phyloP scores from a whole-genome alignment of 2,797 vertebrate species.

The Mallotus villosus region DNA sequence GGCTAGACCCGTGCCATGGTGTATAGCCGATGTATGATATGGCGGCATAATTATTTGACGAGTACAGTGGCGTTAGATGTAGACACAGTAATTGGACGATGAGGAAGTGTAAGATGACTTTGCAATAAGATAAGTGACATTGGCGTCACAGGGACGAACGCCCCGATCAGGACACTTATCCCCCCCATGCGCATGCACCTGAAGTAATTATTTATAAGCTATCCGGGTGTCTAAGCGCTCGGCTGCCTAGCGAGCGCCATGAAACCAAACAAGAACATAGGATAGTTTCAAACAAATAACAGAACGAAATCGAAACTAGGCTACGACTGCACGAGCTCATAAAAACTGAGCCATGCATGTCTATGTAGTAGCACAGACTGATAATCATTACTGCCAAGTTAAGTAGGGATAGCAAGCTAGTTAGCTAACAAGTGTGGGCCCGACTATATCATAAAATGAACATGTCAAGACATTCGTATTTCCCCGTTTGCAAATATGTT shows the following conservation, averaged over 20 bases:
- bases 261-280: neutral
- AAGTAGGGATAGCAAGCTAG: neutral
- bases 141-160: neutral
- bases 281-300: neutral
- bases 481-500: no score
- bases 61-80: no score
- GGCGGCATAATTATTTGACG: no score
- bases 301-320: no score
- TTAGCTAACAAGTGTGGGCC: no score
- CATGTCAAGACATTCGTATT: no score
- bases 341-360: neutral
- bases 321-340: no score
- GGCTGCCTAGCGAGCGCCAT: neutral
- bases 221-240: neutral
- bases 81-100: neutral
- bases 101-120: neutral
- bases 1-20: no score
- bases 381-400: neutral
- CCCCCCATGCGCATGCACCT: slow-evolving; percentile 1
- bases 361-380: neutral
- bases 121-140: neutral
- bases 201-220: slow-evolving; percentile 7
- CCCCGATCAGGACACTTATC: neutral
- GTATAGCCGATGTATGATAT: no score
- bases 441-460: no score